A percentile compares a stretch with the other conserved stretches of the same genome.
phyloP scores from a whole-genome alignment of 2,888 invertebrate species.

The Drosophila atroscutellata region DNA sequence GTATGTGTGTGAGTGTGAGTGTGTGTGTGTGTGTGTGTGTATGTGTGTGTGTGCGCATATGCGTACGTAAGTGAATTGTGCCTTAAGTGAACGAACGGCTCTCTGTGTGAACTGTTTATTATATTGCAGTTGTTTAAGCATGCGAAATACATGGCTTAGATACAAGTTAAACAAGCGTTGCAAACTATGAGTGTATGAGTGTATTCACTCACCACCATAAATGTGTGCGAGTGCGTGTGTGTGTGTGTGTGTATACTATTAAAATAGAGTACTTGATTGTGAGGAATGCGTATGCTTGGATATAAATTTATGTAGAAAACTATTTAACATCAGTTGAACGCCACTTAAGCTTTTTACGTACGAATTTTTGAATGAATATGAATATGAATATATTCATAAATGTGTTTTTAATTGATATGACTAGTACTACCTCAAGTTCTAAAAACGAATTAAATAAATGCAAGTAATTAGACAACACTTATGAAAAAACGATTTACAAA shows the following conservation, averaged over 20 bases:
- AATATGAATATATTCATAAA: constrained; percentile 1
- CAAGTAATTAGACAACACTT: background rate
- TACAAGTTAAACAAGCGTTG: constrained; percentile 8
- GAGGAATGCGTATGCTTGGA: background rate
- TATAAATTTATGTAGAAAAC: background rate
- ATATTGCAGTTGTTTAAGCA: constrained; percentile 32
- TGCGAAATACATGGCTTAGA: constrained; percentile 23
- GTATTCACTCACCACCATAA: constrained; percentile 11
- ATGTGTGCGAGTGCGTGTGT: background rate
- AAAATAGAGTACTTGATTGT: constrained; percentile 1
- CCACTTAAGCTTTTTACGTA: background rate
- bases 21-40: background rate
- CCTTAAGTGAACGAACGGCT: constrained; percentile 31
- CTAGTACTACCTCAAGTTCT: background rate
- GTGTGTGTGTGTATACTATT: background rate
- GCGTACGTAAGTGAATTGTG: constrained; percentile 9
- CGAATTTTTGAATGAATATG: background rate
- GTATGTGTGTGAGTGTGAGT: constrained; percentile 1
- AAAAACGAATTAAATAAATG: background rate
- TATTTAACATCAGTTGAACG: constrained; percentile 3
- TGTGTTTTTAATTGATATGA: background rate
- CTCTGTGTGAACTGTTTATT: constrained; percentile 46
- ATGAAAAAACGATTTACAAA: background rate
- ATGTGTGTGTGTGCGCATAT: constrained; percentile 5
- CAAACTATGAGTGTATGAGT: constrained; percentile 7